Conservation (phyloP, 1,140 invertebrate genomes). For the Megalonaias nervosa region DNA sequence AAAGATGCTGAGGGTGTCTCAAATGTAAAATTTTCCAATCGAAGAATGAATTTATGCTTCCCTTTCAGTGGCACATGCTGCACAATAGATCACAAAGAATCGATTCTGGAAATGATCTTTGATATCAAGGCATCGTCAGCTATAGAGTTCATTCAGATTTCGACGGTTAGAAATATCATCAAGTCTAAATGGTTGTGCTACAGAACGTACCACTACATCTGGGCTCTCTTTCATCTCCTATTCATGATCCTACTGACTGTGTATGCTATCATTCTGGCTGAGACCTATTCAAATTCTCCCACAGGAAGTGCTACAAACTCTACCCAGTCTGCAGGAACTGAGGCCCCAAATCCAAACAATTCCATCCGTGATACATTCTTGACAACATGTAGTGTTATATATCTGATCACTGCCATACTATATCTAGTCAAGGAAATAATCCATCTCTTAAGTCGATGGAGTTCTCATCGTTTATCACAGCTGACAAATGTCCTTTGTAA, state of each 20-base stretch:
- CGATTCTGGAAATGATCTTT: conserved; percentile 47
- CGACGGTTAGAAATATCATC: conserved; percentile 39
- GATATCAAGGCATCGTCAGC: conserved; percentile 34
- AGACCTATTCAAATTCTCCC: conserved; percentile 8
- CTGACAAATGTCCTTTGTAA: conserved; percentile 31
- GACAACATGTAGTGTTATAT: conserved; percentile 2
- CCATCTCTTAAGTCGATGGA: neutral
- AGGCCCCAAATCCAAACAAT: neutral
- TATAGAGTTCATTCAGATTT: conserved; percentile 39
- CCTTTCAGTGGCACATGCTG: conserved; percentile 2
- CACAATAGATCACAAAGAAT: conserved; percentile 17
- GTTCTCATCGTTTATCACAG: conserved; percentile 3
- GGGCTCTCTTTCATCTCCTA: conserved; percentile 37
- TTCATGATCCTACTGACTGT: conserved; percentile 40
- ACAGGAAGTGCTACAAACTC: neutral
- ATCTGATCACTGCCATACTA: conserved; percentile 17
- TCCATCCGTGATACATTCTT: conserved; percentile 3
- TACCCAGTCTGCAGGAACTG: neutral
- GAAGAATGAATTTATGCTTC: conserved; percentile 3
- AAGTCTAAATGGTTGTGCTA: conserved; percentile 46
- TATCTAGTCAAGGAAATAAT: conserved; percentile 18
- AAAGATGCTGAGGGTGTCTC: conserved; percentile 18
- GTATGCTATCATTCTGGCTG: conserved; percentile 34
- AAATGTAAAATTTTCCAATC: conserved; percentile 16
- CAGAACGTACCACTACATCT: conserved; percentile 33